Evolutionary conservation across 2,888 invertebrate genomes (phyloP), one percentile per base, ranked within the genome.

Genomic region (Andrena trimmerana): DNA sequence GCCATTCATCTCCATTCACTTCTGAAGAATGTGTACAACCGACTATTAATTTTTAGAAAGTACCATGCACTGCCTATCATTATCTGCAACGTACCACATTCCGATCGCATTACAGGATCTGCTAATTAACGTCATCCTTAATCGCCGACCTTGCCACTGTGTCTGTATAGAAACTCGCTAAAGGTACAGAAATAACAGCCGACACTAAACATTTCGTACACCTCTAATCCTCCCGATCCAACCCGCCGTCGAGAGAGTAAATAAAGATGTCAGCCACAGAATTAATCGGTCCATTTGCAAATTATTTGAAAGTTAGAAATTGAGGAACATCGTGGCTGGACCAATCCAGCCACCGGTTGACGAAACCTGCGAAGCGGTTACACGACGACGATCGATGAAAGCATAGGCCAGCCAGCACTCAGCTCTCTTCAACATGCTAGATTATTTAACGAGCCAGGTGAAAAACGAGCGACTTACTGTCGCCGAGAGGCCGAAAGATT

Each of bases 41-140:
- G 31, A 16, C 33, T 66, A 60, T 59, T 59, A 36, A 73, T 73
- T 78, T 71, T 71, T 71, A 71, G 50, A 76, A 63, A 63, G 76
- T 71, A 54, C 20, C 29, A 27, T 16, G 27, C 33, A 24, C 10
- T 33, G 13, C 2, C 33, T 57, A 16, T 76, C 70, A 31, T 60
- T 76, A 63, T 13, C 24, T 2, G 31, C 5, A 42, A 13, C 13
- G 42, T 48, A 10, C 63, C 27, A 59, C 72, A 72, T 72, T 50
- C 65, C 59, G 57, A 72, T 65, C 50, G 16, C 3, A 10, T 72
- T 65, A n/a, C 72, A 31, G 33, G 48, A 77, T 72, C 65, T 10
- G 42, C 54, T 57, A 76, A 76, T 76, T 76, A 65, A 63, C 48
- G 63, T n/a, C 42, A 72, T 50, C 16, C 33, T 65, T 57, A 72